These are phyloP conservation scores for Ataeniobius toweri DNA, from an alignment of 2,797 vertebrate species.

Conservation along the genomic window DNA sequence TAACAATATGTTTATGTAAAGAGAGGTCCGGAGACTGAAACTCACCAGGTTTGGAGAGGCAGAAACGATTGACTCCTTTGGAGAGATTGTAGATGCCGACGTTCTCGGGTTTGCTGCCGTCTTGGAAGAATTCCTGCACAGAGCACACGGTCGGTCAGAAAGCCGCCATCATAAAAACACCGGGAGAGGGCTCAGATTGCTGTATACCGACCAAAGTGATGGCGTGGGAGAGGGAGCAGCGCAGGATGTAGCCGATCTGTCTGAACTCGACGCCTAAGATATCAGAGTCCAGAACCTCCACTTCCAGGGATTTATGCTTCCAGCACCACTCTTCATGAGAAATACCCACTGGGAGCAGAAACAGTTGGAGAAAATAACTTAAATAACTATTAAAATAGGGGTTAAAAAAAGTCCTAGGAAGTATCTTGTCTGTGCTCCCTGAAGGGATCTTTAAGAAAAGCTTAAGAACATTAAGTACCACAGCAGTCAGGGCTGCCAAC, in stretches of 20 bases:
- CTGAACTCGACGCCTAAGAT: conserved; percentile 89
- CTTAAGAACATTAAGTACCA: conserved; percentile 29
- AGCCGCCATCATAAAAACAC: background rate
- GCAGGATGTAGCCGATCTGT: conserved; percentile 97
- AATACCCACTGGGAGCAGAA: conserved; percentile 83
- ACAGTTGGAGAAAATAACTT: background rate
- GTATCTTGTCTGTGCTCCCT: background rate
- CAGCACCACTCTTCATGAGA: conserved; percentile 98
- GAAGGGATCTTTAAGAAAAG: background rate
- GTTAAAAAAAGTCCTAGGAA: background rate
- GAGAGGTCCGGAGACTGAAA: conserved; percentile 35
- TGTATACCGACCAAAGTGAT: conserved; percentile 90
- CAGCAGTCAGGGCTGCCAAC: conserved; percentile 1
- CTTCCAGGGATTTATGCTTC: conserved; percentile 94
- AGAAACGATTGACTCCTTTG: conserved; percentile 98
- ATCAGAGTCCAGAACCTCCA: conserved; percentile 90
- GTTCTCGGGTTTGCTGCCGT: conserved; percentile 95
- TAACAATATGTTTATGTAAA: conserved; percentile 35
- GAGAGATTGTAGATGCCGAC: conserved; percentile 98
- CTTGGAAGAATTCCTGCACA: conserved; percentile 96
- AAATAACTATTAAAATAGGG: background rate
- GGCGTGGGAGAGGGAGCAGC: conserved; percentile 95
- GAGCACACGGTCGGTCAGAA: background rate
- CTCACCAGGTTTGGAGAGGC: conserved; percentile 96
- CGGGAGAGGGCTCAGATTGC: background rate